These are phyloP conservation scores for Goniozus legneri DNA, from an alignment of 1,140 invertebrate genomes.

Conservation along the genomic window DNA sequence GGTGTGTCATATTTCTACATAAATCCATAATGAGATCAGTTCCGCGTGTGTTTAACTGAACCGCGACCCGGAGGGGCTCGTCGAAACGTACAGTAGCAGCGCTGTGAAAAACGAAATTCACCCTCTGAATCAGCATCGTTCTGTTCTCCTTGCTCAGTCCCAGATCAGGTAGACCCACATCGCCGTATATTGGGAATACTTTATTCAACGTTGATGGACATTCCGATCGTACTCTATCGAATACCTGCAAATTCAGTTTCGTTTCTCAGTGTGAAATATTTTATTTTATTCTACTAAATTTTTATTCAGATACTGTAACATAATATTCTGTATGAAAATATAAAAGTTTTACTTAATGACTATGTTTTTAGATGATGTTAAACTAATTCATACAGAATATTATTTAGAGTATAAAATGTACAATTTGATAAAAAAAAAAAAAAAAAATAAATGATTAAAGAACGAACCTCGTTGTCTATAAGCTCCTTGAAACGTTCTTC, in stretches of 20 bases:
- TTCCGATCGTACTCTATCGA: slow-evolving; percentile 66
- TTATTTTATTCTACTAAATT: too few relatives aligned
- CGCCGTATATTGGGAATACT: slow-evolving; percentile 73
- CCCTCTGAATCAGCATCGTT: slow-evolving; percentile 63
- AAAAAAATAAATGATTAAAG: too few relatives aligned
- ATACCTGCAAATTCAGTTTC: slow-evolving; percentile 68
- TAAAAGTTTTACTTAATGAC: too few relatives aligned
- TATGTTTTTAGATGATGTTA: too few relatives aligned
- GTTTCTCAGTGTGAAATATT: too few relatives aligned
- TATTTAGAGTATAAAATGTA: too few relatives aligned
- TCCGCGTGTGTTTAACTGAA: slow-evolving; percentile 70
- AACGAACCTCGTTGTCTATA: slow-evolving; percentile 67
- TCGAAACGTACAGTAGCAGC: slow-evolving; percentile 82
- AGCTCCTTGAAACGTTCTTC: slow-evolving; percentile 65
- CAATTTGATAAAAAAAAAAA: too few relatives aligned
- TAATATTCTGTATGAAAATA: too few relatives aligned
- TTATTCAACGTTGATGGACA: slow-evolving; percentile 69
- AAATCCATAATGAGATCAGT: slow-evolving; percentile 65
- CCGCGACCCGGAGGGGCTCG: slow-evolving; percentile 67
- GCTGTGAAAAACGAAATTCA: slow-evolving; percentile 87
- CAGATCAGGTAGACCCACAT: slow-evolving; percentile 61
- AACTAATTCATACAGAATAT: too few relatives aligned
- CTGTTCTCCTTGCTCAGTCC: slow-evolving; percentile 61
- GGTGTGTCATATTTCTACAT: slow-evolving; percentile 65
- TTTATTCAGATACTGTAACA: too few relatives aligned